Percentiles rank a stretch among this genome's conserved stretches.
Conservation (phyloP, 2,797 vertebrate species). For the Megalops cyprinoides region DNA sequence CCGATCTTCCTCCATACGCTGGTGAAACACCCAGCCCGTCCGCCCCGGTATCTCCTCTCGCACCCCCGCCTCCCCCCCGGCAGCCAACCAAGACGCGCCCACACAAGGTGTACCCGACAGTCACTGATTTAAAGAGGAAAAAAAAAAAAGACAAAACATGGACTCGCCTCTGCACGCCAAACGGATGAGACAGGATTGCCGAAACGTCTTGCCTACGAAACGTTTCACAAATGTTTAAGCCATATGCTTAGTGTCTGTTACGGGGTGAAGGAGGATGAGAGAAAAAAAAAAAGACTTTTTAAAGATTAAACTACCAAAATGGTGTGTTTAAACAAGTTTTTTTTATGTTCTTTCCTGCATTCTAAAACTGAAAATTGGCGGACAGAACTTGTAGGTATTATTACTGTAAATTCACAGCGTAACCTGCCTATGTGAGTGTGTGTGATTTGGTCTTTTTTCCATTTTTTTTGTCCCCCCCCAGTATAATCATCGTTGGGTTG, state of each 20-base stretch:
- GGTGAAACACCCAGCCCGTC: too few species aligned
- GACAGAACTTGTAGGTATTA: conserved; percentile 70
- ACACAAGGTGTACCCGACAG: not conserved
- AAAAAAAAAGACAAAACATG: not conserved
- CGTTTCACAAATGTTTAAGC: conserved; percentile 80
- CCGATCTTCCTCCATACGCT: too few species aligned
- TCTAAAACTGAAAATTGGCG: conserved; percentile 66
- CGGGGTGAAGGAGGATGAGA: conserved; percentile 42
- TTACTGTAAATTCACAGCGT: conserved; percentile 81
- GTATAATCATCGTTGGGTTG: conserved; percentile 60
- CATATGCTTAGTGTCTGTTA: conserved; percentile 75
- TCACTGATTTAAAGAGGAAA: not conserved
- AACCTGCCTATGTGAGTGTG: conserved; percentile 78
- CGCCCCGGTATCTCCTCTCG: not conserved
- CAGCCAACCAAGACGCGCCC: not conserved
- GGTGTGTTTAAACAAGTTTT: conserved; percentile 30
- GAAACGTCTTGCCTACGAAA: conserved; percentile 45
- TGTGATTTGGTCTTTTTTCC: conserved; percentile 52
- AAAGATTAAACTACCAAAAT: conserved; percentile 65
- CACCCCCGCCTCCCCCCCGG: not conserved
- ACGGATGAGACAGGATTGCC: conserved; percentile 42
- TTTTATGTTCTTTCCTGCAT: conserved; percentile 47
- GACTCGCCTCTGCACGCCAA: conserved; percentile 51
- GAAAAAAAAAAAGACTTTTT: conserved; percentile 44
- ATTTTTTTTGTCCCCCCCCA: not conserved